Percentiles rank a stretch among this genome's conserved stretches.
phyloP scores from a whole-genome alignment of 2,888 invertebrate genomes.

The Trimorus sp. region DNA sequence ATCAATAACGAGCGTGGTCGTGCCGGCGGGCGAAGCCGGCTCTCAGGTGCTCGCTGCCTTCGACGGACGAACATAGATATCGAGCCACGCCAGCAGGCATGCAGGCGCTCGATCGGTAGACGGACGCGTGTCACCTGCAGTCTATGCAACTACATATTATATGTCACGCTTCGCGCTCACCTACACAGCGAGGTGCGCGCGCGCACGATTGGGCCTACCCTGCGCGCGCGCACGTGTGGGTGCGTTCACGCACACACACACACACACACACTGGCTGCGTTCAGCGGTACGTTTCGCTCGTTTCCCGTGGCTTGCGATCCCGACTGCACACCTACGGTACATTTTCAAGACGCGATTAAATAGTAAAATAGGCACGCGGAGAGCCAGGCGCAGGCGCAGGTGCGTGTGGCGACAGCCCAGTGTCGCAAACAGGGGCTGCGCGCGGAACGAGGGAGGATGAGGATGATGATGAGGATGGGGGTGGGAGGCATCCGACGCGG shows the following conservation, averaged over 20 bases:
- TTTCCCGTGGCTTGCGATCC: conserved; percentile 31
- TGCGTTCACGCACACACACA: conserved; percentile 34
- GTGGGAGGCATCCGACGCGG: background rate
- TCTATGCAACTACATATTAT: conserved; percentile 66
- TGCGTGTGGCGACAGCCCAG: conserved; percentile 29
- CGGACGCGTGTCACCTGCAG: conserved; percentile 75
- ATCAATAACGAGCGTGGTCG: conserved; percentile 80
- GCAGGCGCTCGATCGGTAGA: conserved; percentile 72
- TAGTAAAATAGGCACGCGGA: conserved; percentile 50
- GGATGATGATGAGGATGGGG: background rate
- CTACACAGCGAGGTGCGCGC: conserved; percentile 72
- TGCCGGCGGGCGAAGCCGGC: conserved; percentile 74
- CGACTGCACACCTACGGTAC: conserved; percentile 51
- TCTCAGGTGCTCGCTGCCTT: conserved; percentile 73
- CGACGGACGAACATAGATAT: conserved; percentile 69
- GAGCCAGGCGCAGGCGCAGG: conserved; percentile 48
- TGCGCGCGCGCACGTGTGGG: conserved; percentile 65
- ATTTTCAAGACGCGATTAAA: conserved; percentile 60
- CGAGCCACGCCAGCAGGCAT: conserved; percentile 66
- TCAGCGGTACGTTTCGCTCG: background rate
- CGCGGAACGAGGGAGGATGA: background rate
- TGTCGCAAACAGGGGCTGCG: background rate
- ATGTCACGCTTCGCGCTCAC: conserved; percentile 67
- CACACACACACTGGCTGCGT: conserved; percentile 5
- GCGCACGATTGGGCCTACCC: conserved; percentile 61